phyloP scores from a whole-genome alignment of 2,797 vertebrate genomes.

The Columba guinea region DNA sequence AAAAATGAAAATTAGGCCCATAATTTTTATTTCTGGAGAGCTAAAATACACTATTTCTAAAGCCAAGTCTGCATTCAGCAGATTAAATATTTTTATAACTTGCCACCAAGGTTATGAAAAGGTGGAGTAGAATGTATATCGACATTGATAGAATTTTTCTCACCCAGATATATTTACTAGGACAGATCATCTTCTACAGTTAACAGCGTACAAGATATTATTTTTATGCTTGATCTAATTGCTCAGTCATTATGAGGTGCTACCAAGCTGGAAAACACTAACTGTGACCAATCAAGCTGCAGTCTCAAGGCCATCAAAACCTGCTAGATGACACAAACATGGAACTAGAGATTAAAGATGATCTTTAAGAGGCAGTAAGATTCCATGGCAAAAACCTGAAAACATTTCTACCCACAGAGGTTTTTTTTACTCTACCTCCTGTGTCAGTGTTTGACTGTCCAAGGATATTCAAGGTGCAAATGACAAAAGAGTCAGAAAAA shows the following conservation, averaged over 20 bases:
- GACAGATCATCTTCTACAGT: neutral
- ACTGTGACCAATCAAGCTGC: neutral
- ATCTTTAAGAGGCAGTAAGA: neutral
- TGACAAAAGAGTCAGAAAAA: neutral
- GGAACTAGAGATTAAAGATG: neutral
- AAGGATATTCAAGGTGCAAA: neutral
- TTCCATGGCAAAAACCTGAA: neutral
- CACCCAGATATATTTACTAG: neutral
- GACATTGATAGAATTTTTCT: neutral
- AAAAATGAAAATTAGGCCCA: neutral
- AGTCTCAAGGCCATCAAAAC: neutral
- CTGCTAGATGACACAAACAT: neutral
- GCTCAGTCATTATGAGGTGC: neutral
- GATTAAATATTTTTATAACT: neutral
- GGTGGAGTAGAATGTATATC: neutral
- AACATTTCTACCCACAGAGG: neutral
- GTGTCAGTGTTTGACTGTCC: neutral
- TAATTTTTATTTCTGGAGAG: neutral
- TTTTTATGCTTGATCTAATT: neutral
- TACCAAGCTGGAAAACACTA: neutral
- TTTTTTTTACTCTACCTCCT: neutral
- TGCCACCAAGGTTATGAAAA: neutral
- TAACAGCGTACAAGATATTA: neutral
- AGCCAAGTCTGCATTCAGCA: neutral
- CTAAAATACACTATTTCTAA: neutral